A percentile compares a stretch with the other conserved stretches of the same genome.
These are phyloP conservation scores for Ostrea denselamellosa DNA, from an alignment of 1,140 invertebrate genomes.

Conservation along the genomic window DNA sequence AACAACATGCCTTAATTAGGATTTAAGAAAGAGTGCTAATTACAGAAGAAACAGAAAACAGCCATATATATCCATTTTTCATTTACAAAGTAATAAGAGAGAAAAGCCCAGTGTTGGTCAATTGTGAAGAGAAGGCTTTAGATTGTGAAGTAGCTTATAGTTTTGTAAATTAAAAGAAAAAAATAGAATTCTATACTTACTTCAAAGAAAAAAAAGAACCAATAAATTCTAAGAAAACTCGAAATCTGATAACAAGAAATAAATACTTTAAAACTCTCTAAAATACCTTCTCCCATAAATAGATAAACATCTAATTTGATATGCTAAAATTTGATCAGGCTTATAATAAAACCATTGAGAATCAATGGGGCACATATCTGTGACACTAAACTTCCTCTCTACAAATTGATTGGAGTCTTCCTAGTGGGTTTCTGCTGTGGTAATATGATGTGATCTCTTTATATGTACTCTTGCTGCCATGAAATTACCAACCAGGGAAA, in stretches of 20 bases:
- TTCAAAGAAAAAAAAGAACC: too few species aligned
- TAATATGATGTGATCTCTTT: neutral
- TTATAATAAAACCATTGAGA: constrained; percentile 1
- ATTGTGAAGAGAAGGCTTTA: too few species aligned
- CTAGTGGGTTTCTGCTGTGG: neutral
- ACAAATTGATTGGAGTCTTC: neutral
- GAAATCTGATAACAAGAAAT: neutral
- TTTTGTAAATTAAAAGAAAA: too few species aligned
- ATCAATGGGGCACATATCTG: constrained; percentile 1
- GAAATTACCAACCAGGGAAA: neutral
- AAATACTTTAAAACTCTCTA: neutral
- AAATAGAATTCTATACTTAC: too few species aligned
- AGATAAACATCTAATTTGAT: neutral
- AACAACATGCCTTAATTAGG: constrained; percentile 11
- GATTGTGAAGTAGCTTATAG: too few species aligned
- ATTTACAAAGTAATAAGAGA: neutral
- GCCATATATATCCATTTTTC: neutral
- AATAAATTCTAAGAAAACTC: too few species aligned
- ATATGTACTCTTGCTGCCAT: neutral
- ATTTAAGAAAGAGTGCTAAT: neutral
- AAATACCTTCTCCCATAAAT: neutral
- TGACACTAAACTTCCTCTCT: neutral
- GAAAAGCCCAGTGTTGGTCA: too few species aligned
- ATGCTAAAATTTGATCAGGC: constrained; percentile 1
- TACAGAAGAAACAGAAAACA: neutral